phyloP scores from a whole-genome alignment of 1,140 invertebrate species.

The Macrobrachium nipponense region DNA sequence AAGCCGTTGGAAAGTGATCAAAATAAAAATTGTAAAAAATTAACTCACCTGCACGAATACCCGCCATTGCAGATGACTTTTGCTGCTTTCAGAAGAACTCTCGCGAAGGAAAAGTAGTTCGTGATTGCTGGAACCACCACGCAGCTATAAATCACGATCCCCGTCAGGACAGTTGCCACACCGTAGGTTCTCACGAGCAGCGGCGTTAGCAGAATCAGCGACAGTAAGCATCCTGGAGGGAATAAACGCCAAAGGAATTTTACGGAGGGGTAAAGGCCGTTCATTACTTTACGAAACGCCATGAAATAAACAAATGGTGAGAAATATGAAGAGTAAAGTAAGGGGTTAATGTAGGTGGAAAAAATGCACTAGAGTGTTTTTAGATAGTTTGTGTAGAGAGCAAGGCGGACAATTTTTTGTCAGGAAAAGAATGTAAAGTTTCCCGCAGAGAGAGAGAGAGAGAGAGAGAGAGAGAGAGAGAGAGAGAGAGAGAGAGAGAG shows the following conservation, averaged over 20 bases:
- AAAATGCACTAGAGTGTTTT: not conserved
- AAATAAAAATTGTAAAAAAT: not conserved
- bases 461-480: slow-evolving; percentile 20
- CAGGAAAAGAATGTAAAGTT: not conserved
- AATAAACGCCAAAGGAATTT: not conserved
- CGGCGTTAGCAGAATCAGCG: slow-evolving; percentile 65
- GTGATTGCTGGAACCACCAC: slow-evolving; percentile 65
- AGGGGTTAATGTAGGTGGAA: no score
- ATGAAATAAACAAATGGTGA: no score
- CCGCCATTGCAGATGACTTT: slow-evolving; percentile 50
- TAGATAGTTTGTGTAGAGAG: not conserved
- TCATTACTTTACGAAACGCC: no score
- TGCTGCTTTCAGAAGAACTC: slow-evolving; percentile 42
- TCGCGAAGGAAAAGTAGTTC: slow-evolving; percentile 59
- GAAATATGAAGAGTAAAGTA: no score
- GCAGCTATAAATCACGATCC: slow-evolving; percentile 58
- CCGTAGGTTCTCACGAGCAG: slow-evolving; percentile 59
- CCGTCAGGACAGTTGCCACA: slow-evolving; percentile 49
- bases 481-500: no score
- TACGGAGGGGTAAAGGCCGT: not conserved
- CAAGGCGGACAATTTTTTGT: not conserved
- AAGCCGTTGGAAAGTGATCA: not conserved
- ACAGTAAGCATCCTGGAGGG: slow-evolving; percentile 57
- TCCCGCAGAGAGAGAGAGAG: not conserved
- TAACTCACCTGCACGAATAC: slow-evolving; percentile 14